A percentile compares a stretch with the other conserved stretches of the same genome.
These are phyloP conservation scores for Drosophila tanythrix DNA, from an alignment of 2,888 invertebrate species.

Conservation along the genomic window DNA sequence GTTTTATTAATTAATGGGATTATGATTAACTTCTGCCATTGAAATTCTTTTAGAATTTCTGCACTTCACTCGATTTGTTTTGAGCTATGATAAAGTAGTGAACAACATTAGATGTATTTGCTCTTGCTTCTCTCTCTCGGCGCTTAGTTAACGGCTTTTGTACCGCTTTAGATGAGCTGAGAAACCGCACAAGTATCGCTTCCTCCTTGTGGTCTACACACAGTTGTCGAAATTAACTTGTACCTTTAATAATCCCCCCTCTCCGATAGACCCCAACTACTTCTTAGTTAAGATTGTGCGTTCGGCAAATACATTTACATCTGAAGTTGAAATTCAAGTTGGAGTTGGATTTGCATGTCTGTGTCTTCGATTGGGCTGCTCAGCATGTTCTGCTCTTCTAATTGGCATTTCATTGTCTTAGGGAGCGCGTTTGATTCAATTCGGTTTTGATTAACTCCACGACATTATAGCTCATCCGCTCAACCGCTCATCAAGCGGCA, in stretches of 20 bases:
- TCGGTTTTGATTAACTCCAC: slow-evolving; percentile 7
- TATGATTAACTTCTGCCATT: neutral
- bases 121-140: neutral
- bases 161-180: slow-evolving; percentile 35
- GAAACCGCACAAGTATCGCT: slow-evolving; percentile 60
- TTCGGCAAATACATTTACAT: neutral
- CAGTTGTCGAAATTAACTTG: slow-evolving; percentile 66
- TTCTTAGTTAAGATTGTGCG: neutral
- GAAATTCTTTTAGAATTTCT: neutral
- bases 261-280: neutral
- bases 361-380: slow-evolving; percentile 29
- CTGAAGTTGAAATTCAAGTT: neutral
- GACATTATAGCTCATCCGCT: neutral
- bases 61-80: too few relatives aligned
- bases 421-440: slow-evolving; percentile 12
- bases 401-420: slow-evolving; percentile 45
- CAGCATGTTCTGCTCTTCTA: slow-evolving; percentile 20
- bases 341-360: slow-evolving; percentile 40
- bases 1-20: too few relatives aligned
- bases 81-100: neutral
- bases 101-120: neutral
- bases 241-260: slow-evolving; percentile 10
- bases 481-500: neutral
- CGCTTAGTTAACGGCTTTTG: slow-evolving; percentile 20
- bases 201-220: slow-evolving; percentile 7